These are phyloP conservation scores for Syngnathus typhle DNA, from an alignment of 2,113 vertebrate genomes.

Conservation along the genomic window DNA sequence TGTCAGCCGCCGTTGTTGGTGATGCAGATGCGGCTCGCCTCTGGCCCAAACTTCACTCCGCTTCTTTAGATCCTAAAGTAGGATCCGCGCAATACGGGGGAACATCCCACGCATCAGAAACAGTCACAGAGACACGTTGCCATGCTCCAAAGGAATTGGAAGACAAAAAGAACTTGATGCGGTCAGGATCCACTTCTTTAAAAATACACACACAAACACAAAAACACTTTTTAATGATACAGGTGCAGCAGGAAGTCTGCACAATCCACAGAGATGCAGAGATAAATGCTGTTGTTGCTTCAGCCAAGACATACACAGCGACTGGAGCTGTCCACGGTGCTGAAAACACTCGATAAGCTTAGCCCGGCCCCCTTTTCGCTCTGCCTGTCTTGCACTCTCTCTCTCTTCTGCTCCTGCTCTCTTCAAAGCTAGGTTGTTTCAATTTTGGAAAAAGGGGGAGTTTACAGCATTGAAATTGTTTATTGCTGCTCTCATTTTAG, in stretches of 20 bases:
- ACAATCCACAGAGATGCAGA: not conserved
- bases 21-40: constrained; percentile 42
- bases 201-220: constrained; percentile 7
- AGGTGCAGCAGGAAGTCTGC: not conserved
- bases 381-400: not conserved
- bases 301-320: constrained; percentile 43
- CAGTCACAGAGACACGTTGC: constrained; percentile 3
- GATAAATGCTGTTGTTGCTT: constrained; percentile 3
- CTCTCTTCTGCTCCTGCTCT: not conserved
- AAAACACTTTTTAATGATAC: constrained; percentile 14
- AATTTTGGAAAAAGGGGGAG: not conserved
- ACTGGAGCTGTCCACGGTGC: constrained; percentile 67
- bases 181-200: constrained; percentile 22
- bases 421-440: not conserved
- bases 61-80: constrained; percentile 36
- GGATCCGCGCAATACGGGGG: constrained; percentile 29
- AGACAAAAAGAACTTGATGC: constrained; percentile 24
- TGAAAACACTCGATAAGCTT: constrained; percentile 47
- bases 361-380: constrained; percentile 19
- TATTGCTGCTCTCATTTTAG: not conserved
- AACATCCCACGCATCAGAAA: constrained; percentile 18
- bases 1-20: constrained; percentile 14
- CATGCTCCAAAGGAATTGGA: not conserved
- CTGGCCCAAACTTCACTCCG: constrained; percentile 63
- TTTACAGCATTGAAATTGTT: not conserved